Evolutionary conservation across 2,797 vertebrate genomes (phyloP), one percentile per base, ranked within the genome.

Genomic region (Borostomias antarcticus): DNA sequence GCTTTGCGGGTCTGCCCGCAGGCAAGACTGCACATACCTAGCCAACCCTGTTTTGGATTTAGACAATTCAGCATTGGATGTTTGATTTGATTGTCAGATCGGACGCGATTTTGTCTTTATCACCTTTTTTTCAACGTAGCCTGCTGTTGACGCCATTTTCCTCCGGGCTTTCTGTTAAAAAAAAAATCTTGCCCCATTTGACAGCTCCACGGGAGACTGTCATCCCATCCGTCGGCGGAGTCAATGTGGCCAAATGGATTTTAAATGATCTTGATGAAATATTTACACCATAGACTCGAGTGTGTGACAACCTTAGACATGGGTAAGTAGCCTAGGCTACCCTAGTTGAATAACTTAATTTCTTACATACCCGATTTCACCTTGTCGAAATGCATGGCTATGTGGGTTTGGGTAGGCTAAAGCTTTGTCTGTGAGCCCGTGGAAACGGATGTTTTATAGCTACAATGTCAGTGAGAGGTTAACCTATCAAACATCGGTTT

Each of bases 91-190:
- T 80, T 71, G 86, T 85, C 82, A 72, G 71, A 81, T 85, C 77
- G 73, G 64, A 83, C 79, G 80, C 77, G 81, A 79, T 83, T 78
- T 82, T 79, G 70, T 71, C n/a, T 79, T 80, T 13, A 81, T 83
- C 66, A 50, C 58, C 3, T 67, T 73, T 68, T 66, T 52, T 37
- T 40, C 76, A 83, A 83, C 83, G 81, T 84, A 76, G 3, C 40
- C 40, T n/a, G 40, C 78, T 60, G 63, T 81, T 92, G 91, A 92
- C 92, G 92, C 92, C 90, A 92, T 93, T 93, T 93, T 92, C 85
- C 83, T 85, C 81, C 68, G 80, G 81, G 83, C 86, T 91, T 90
- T 88, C 83, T 83, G 85, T 90, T 76, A 85, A 71, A 62, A 21
- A 62, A 64, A 78, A 80, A 52, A 87, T 70, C 70, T 75, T 78